Base-by-base conservation (phyloP, 1,140 invertebrate species). In the Neodiprion virginianus region DNA sequence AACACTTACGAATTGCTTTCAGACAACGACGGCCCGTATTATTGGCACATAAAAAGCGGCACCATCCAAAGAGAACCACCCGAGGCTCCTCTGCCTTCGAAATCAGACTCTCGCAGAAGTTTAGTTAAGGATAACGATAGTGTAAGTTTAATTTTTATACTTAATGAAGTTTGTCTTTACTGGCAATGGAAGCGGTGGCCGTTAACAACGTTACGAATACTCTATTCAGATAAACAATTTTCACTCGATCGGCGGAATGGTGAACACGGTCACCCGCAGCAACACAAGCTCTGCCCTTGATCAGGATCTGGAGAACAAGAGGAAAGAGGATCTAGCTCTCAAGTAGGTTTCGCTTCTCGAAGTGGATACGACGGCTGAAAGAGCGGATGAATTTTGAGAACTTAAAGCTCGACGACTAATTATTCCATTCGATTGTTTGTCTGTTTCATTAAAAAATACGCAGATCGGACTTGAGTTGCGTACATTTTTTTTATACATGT, bases 1-100 rank as follows among this genome's bases (percentile, higher is more conserved):
- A 40, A 40, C 28, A 40, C 28, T 40, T 40, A 12, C 53, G 53
- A 61, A 61, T 61, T 61, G 53, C 53, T 84, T 90, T 75, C 89
- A 96, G 97, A 98, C 89, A 95, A 95, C 81, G 94, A 95, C 85
- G 96, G 96, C 12, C 94, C 96, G 2, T 99, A 99, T 87, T 99
- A 98, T 87, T 99, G 97, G 97, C 98, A 99, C 89, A 97, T 99
- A 81, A 98, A 98, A 87, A 98, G 96, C 84, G 98, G 98, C 10
- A 98, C 97, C 1, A 99, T 99, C 81, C 97, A 98, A 84, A 91
- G 97, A 70, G 96, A 99, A 85, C 92, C 93, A 70, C 97, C 97
- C 7, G 92, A 92, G 69, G 87, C 89, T 47, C 88, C 88, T 12
- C 75, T 85, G 28, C 81, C 85, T 74, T 84, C 84, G 17, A 88